These are phyloP conservation scores for Fragum whitleyi DNA, from an alignment of 2,888 invertebrate genomes.

Conservation along the genomic window DNA sequence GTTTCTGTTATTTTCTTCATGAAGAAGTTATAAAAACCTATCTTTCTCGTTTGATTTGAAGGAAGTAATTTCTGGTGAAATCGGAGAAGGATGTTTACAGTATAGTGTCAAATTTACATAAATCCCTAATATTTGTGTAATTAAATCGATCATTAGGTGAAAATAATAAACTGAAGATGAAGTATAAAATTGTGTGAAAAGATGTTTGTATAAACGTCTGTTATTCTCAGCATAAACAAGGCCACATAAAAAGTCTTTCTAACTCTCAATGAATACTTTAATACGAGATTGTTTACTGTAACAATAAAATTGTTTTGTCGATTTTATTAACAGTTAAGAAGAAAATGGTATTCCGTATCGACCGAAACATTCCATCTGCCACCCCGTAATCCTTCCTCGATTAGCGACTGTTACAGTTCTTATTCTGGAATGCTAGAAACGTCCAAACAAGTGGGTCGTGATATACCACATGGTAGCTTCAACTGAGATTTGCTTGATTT, in stretches of 20 bases:
- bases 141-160: background rate
- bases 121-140: background rate
- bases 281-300: constrained; percentile 2
- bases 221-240: background rate
- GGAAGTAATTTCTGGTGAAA: too few species aligned
- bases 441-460: constrained; percentile 1
- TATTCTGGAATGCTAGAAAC: constrained; percentile 11
- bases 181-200: background rate
- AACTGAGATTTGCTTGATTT: background rate
- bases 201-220: background rate
- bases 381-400: constrained; percentile 10
- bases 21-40: too few species aligned
- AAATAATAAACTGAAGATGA: background rate
- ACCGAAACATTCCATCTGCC: constrained; percentile 18
- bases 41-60: too few species aligned
- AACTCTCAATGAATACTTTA: too few species aligned
- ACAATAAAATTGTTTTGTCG: background rate
- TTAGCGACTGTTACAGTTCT: constrained; percentile 15
- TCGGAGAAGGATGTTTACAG: background rate
- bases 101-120: background rate
- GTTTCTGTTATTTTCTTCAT: too few species aligned
- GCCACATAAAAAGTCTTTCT: too few species aligned
- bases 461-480: constrained; percentile 6
- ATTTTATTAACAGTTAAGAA: constrained; percentile 4
- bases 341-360: background rate